Evolutionary conservation across 2,888 invertebrate genomes (phyloP).

Genomic region (Quadriops clusia): DNA sequence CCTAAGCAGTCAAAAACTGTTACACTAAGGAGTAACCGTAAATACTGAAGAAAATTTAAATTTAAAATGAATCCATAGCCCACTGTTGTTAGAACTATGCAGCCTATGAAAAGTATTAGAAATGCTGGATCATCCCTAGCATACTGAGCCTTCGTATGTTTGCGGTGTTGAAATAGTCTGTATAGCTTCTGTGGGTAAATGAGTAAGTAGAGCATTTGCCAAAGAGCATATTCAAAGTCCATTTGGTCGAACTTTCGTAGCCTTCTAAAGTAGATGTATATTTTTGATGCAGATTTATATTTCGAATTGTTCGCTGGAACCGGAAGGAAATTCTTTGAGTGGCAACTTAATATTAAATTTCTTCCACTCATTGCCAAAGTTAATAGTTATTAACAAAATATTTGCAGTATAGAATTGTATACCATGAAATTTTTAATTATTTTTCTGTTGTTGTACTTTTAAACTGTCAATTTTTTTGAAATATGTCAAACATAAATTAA

Average conservation of each 20-base stretch:
- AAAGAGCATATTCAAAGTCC: constrained; percentile 99
- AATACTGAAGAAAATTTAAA: constrained; percentile 54
- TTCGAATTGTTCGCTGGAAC: constrained; percentile 56
- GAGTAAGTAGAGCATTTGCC: constrained; percentile 97
- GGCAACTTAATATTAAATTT: too few relatives aligned
- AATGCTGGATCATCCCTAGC: constrained; percentile 99
- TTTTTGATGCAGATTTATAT: constrained; percentile 74
- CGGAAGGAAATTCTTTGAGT: too few relatives aligned
- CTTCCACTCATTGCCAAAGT: too few relatives aligned
- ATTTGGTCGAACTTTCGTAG: constrained; percentile 89
- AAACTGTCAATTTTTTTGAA: too few relatives aligned
- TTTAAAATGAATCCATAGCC: constrained; percentile 73
- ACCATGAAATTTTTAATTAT: too few relatives aligned
- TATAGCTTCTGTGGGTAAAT: constrained; percentile 93
- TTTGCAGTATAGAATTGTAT: too few relatives aligned
- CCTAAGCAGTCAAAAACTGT: constrained; percentile 91
- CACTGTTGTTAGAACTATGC: constrained; percentile 45
- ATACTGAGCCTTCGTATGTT: constrained; percentile 97
- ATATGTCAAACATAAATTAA: too few relatives aligned
- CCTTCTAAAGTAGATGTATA: constrained; percentile 75
- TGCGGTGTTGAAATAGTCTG: constrained; percentile 93
- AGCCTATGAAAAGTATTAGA: constrained; percentile 45
- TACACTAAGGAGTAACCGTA: constrained; percentile 80
- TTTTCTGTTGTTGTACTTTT: too few relatives aligned
- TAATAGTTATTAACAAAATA: too few relatives aligned